Evolutionary conservation across 1,140 invertebrate species (phyloP), one percentile per base, ranked within the genome.

Genomic region (Palaemon carinicauda): DNA sequence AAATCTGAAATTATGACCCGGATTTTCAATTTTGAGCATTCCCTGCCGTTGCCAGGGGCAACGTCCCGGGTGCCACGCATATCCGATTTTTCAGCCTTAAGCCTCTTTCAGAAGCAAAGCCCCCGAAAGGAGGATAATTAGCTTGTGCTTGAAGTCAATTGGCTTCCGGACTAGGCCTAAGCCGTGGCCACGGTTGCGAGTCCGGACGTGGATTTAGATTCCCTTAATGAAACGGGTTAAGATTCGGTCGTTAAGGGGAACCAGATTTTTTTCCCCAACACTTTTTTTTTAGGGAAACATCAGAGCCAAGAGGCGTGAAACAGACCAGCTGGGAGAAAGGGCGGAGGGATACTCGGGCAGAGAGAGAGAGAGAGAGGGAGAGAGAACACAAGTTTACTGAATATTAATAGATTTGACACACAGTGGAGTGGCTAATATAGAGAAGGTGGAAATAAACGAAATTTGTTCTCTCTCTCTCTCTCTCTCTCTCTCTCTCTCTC

Each of bases 211-310:
- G 74, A 71, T 82, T 79, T 79, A 71, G 80, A 82, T 71, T 69
- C 81, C 75, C 81, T 88, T 88, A 88, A 88, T 88, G 87, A 88
- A 88, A 88, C 80, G 80, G 80, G 87, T 82, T 82, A 88, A 83
- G 87, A 88, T 82, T 82, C 74, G 51, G 74, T 83, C 87, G 87
- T 88, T 88, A 88, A 83, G 60, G 75, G 78, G 33, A 69, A 69
- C 31, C 65, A 51, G 53, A 69, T 79, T 85, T 85, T 85, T 85
- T 52, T 82, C 69, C 50, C 52, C 71, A 52, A 75, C 29, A 74
- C 69, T 85, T 85, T 79, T 85, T 85, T n/a, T n/a, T n/a, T n/a
- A n/a, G 71, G 75, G 77, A 54, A 54, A 86, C 65, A 86, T 86
- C 77, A 77, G 79, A 82, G 54, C 85, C 79, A 69, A 79, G 31